Evolutionary conservation across 2,797 vertebrate species (phyloP), one percentile per base, ranked within the genome.

Genomic region (Rhynchonycteris naso): DNA sequence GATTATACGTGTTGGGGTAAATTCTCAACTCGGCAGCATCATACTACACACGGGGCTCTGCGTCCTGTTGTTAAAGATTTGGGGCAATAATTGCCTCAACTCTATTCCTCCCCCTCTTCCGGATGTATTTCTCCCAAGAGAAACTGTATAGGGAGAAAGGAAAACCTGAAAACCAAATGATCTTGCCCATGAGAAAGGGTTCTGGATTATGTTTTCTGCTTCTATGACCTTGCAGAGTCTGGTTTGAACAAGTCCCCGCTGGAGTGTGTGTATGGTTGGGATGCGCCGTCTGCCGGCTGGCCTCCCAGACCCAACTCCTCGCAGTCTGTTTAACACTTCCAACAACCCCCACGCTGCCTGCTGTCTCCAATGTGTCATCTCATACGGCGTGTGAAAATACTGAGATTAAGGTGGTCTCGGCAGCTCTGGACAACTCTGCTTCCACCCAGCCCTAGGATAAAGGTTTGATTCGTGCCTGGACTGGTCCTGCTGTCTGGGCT

Each of bases 151-250:
- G 4, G 38, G 11, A 14, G n/a, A 10, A 1, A 15, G 2, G 21
- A 72, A 9, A 43, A 9, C 33, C 63, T 33, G 38, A 38, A 92
- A 92, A 43, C 11, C 63, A 74, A 79, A 71, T 14, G 12, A 76
- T 59, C 38, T 21, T 71, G 87, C 82, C 54, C 35, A 85, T 87
- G 58, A 93, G 43, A 90, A 94, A 52, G 78, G 59, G 69, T 72
- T 85, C 94, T 92, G 90, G 71, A 33, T 66, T 85, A 30, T 28
- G 81, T 59, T 88, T 91, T 88, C 82, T 85, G 82, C 83, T 85
- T 71, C 66, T 65, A 2, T 1, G 38, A 28, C 74, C 69, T 90
- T 63, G 72, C 95, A 38, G 59, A 58, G n/a, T 61, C 79, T 78
- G 86, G 50, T 72, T 72, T 58, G 59, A 80, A 80, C 65, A 59